These are phyloP conservation scores for Athripsodes cinereus DNA, from an alignment of 2,888 invertebrate species.

Conservation along the genomic window DNA sequence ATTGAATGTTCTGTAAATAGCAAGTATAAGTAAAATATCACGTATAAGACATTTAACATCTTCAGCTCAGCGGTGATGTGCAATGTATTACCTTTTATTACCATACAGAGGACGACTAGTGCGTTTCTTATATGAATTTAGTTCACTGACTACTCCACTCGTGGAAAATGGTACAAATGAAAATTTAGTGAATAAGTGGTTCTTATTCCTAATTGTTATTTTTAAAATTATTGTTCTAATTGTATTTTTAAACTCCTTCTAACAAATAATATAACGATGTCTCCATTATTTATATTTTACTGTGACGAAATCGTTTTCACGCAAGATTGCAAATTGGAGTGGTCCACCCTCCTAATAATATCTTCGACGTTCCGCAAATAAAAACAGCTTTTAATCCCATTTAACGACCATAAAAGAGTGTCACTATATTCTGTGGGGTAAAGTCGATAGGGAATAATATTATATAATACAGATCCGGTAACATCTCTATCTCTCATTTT, in stretches of 20 bases:
- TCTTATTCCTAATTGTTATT: too few species aligned
- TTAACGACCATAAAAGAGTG: constrained; percentile 26
- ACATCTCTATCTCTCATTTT: not conserved
- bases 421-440: constrained; percentile 8
- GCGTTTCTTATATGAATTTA: too few species aligned
- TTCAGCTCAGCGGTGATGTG: too few species aligned
- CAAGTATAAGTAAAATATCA: too few species aligned
- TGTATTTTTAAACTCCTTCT: not conserved
- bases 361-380: constrained; percentile 22
- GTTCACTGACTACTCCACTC: too few species aligned
- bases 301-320: constrained; percentile 26
- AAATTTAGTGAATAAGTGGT: too few species aligned
- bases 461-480: not conserved
- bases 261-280: not conserved
- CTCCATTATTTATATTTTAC: constrained; percentile 5
- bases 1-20: too few species aligned
- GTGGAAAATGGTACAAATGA: too few species aligned
- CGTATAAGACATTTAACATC: too few species aligned
- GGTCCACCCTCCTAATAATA: constrained; percentile 14
- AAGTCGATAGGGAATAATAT: not conserved
- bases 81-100: too few species aligned
- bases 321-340: constrained; percentile 23
- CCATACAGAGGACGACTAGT: too few species aligned
- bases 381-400: constrained; percentile 28
- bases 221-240: too few species aligned